These are phyloP conservation scores for Oceanodroma tethys DNA, from an alignment of 2,113 vertebrate genomes.

Conservation along the genomic window DNA sequence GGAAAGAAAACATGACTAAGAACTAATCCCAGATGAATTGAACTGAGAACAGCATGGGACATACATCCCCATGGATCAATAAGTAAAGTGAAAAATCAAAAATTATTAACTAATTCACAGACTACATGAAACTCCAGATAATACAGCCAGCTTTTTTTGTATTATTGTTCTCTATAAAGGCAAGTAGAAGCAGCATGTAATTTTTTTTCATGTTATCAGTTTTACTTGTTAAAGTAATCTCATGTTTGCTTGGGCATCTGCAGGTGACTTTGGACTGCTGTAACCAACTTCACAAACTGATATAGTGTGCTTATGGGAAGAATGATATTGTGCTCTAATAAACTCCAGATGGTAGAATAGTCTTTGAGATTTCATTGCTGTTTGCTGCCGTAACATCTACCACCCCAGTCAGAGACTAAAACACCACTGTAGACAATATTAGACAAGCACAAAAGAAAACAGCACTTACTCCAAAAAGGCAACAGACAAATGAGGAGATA, in stretches of 20 bases:
- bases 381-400: not conserved
- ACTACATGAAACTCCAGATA: not conserved
- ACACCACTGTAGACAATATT: not conserved
- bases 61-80: not conserved
- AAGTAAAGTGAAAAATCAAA: not conserved
- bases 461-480: not conserved
- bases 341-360: not conserved
- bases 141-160: not conserved
- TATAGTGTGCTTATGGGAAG: not conserved
- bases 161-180: not conserved
- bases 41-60: not conserved
- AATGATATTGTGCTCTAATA: not conserved
- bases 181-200: not conserved
- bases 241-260: not conserved
- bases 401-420: not conserved
- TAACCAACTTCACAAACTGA: not conserved
- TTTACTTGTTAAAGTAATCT: not conserved
- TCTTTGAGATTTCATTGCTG: not conserved
- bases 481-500: not conserved
- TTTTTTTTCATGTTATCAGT: not conserved
- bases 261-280: not conserved
- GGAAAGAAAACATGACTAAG: not conserved
- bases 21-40: not conserved
- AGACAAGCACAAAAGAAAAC: not conserved
- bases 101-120: not conserved